These are phyloP conservation scores for Lymantria dispar DNA, from an alignment of 2,888 invertebrate species.

Conservation along the genomic window DNA sequence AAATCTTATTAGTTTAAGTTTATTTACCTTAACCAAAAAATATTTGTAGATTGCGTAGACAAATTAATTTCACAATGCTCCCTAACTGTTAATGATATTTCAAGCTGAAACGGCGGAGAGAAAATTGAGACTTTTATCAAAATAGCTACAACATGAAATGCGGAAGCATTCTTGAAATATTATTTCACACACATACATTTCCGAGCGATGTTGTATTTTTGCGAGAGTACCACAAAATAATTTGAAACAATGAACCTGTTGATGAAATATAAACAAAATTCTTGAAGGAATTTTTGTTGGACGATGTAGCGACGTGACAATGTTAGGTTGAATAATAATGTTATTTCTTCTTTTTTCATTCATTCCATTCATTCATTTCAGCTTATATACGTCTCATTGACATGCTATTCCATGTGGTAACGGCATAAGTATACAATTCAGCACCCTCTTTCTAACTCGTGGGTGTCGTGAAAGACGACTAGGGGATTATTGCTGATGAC, in stretches of 20 bases:
- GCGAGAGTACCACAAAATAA: background rate
- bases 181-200: slow-evolving; percentile 12
- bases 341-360: too few species aligned
- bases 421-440: too few species aligned
- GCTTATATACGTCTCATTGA: too few species aligned
- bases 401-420: too few species aligned
- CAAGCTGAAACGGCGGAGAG: background rate
- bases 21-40: too few species aligned
- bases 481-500: too few species aligned
- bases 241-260: background rate
- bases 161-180: slow-evolving; percentile 26
- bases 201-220: background rate
- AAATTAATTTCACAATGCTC: background rate
- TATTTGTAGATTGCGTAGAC: too few species aligned
- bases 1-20: too few species aligned
- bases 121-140: background rate
- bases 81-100: background rate
- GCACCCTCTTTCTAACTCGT: too few species aligned
- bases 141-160: slow-evolving; percentile 2
- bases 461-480: too few species aligned
- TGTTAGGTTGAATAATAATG: background rate
- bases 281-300: background rate
- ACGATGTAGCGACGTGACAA: background rate
- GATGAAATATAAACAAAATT: background rate
- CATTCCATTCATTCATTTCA: too few species aligned